Conservation (phyloP, 2,113 vertebrate species). For the Sorex fumeus region DNA sequence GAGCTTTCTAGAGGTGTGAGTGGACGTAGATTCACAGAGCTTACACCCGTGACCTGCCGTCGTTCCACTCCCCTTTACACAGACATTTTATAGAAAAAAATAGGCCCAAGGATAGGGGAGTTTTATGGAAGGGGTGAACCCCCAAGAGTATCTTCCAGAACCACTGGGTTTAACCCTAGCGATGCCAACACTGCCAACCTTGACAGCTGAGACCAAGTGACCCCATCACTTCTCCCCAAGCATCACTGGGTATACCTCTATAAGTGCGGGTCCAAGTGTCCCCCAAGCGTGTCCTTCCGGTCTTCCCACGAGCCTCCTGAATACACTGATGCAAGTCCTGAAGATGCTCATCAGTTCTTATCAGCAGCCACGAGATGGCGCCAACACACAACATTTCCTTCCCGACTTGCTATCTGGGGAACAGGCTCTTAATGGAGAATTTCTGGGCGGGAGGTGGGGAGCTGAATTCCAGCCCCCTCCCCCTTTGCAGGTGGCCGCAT, state of each 20-base stretch:
- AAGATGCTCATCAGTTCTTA: slow-evolving; percentile 6
- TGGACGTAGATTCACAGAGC: background rate
- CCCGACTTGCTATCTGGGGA: background rate
- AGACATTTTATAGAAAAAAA: background rate
- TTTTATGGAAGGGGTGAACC: too few relatives aligned
- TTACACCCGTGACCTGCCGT: background rate
- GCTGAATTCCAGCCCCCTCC: background rate
- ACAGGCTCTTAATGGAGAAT: background rate
- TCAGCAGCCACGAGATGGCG: slow-evolving; percentile 54
- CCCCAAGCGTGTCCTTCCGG: background rate
- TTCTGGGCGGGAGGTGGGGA: too few relatives aligned
- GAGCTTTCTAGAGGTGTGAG: background rate
- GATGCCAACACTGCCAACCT: too few relatives aligned
- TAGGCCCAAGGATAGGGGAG: background rate
- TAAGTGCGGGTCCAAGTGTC: background rate
- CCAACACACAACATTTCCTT: background rate
- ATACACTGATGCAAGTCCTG: background rate
- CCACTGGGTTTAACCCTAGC: too few relatives aligned
- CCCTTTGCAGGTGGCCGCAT: background rate
- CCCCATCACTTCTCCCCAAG: background rate
- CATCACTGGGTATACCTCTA: too few relatives aligned
- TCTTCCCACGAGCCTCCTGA: background rate
- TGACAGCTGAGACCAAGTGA: too few relatives aligned
- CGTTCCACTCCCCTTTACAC: background rate
- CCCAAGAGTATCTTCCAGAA: too few relatives aligned